Evolutionary conservation across 2,113 vertebrate genomes (phyloP), one percentile per base, ranked within the genome.

Genomic region (Tympanuchus pallidicinctus): DNA sequence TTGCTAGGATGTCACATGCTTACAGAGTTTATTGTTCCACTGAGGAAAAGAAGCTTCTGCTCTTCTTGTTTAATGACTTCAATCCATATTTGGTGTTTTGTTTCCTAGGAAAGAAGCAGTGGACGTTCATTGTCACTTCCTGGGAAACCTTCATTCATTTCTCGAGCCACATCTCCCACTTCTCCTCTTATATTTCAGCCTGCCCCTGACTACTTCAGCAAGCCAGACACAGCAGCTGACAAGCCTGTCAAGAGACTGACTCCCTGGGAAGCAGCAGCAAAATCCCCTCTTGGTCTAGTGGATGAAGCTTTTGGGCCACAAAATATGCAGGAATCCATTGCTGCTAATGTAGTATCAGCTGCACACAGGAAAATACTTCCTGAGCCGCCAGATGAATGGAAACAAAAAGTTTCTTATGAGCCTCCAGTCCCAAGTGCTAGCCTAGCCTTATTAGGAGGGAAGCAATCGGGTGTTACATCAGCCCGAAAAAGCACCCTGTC

Each of bases 231-330:
- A 85, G 94, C 94, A 94, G 90, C 89, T 6, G 96, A 98, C 86
- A 98, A 94, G 90, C 92, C 97, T 47, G 90, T 74, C 94, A 99
- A 98, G 96, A 97, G 97, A 64, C 97, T 96, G 14, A 98, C 98
- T 13, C 99, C 99, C 56, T 99, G 99, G 99, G 98, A 99, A 97
- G 99, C 99, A 5, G 99, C 99, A 0, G 97, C 98, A 27, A 98
- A 97, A 42, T 98, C 99, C 82, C 98, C 99, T 32, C 95, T 99
- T 27, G 99, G 99, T 43, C 97, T 99, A 10, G 98, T 99, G 85
- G 99, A 99, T 90, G 99, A 99, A 77, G 99, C 98, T 36, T 99
- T 99, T 74, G 63, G 84, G 57, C 96, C 97, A 79, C 98, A 98
- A 85, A 97, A 86, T 88, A 98, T 99, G 78, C 98, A 99, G 91